Conservation (phyloP, 2,888 invertebrate genomes). For the Tetramorium bicarinatum region DNA sequence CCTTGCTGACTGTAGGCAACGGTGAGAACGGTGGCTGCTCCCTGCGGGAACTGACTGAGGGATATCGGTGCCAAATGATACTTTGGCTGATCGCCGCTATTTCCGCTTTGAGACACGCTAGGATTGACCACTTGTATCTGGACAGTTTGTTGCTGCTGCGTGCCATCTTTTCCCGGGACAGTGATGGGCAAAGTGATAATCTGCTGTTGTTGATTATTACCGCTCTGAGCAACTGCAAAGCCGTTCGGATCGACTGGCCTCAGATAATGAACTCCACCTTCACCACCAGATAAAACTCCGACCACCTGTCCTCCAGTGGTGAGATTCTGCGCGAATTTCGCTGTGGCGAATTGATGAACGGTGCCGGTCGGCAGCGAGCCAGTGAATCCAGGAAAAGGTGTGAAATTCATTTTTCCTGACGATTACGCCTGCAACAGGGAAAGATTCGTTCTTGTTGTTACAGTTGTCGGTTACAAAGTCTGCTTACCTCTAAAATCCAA, state of each 20-base stretch:
- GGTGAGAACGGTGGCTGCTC: constrained; percentile 91
- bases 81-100: constrained; percentile 89
- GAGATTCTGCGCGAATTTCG: constrained; percentile 91
- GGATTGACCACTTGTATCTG: constrained; percentile 92
- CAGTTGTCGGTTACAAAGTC: neutral
- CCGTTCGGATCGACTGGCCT: constrained; percentile 89
- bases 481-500: neutral
- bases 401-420: constrained; percentile 91
- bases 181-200: constrained; percentile 93
- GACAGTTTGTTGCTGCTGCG: constrained; percentile 90
- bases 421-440: constrained; percentile 73
- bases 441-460: neutral
- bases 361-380: constrained; percentile 89
- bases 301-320: constrained; percentile 91
- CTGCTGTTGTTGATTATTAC: constrained; percentile 88
- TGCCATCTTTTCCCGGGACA: constrained; percentile 92
- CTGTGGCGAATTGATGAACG: constrained; percentile 88
- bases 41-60: constrained; percentile 92
- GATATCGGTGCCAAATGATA: constrained; percentile 92
- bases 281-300: constrained; percentile 90
- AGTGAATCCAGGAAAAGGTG: constrained; percentile 90
- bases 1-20: constrained; percentile 90
- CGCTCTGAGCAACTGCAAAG: constrained; percentile 84
- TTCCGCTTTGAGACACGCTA: constrained; percentile 87
- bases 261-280: constrained; percentile 92